Conservation (phyloP, 2,888 invertebrate species). For the Polietes domitor region DNA sequence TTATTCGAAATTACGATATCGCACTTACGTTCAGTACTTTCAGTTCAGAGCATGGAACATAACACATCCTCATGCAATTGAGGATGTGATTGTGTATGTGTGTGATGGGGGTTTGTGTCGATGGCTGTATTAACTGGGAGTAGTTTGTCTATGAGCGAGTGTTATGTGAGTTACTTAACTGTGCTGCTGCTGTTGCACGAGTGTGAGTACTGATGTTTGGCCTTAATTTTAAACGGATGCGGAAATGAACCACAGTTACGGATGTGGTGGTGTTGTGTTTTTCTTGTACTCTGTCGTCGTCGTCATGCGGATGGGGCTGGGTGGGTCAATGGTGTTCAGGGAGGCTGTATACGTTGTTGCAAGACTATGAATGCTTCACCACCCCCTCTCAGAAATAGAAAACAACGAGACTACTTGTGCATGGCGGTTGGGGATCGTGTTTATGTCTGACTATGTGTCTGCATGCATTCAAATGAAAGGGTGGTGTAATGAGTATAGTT, state of each 20-base stretch:
- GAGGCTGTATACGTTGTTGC: conserved; percentile 19
- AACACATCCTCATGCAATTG: not conserved
- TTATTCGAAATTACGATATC: conserved; percentile 36
- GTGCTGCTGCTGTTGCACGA: not conserved
- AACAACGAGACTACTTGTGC: not conserved
- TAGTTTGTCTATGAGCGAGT: not conserved
- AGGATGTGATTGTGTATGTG: not conserved
- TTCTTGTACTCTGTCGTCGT: not conserved
- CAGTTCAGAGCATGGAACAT: not conserved
- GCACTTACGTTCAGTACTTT: not conserved
- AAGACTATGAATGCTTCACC: conserved; percentile 25
- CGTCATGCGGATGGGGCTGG: conserved; percentile 1
- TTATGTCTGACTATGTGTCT: conserved; percentile 55
- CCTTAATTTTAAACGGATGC: conserved; percentile 72
- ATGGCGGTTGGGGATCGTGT: conserved; percentile 43
- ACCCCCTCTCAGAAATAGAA: not conserved
- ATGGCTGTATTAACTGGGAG: not conserved
- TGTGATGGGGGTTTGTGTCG: no score
- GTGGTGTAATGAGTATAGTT: not conserved
- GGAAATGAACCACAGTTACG: conserved; percentile 69
- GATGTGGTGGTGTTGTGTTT: conserved; percentile 60
- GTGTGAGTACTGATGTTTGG: conserved; percentile 59
- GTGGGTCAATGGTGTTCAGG: not conserved
- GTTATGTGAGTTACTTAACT: no score
- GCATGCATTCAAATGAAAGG: not conserved